Evolutionary conservation across 2,888 invertebrate species (phyloP).

Genomic region (Biston stratarius): DNA sequence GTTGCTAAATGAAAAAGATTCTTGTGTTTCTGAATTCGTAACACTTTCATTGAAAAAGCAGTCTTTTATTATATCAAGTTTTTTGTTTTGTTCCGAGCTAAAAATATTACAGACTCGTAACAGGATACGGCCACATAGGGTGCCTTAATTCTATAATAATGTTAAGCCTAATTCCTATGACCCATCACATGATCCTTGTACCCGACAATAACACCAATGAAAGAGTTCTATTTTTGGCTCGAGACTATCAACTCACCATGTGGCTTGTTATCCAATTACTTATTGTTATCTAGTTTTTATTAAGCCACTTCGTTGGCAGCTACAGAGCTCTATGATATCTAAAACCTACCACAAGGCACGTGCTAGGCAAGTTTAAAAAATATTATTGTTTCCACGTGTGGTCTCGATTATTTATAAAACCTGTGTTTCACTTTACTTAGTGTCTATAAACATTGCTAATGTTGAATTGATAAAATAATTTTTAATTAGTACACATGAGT

Average conservation of each 20-base stretch:
- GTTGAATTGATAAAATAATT: not conserved
- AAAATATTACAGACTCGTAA: not conserved
- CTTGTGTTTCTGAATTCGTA: too few relatives aligned
- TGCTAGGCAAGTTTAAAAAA: not conserved
- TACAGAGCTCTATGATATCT: slow-evolving; percentile 23
- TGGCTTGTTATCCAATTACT: slow-evolving; percentile 40
- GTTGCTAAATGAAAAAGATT: too few relatives aligned
- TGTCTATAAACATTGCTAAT: not conserved
- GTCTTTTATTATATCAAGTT: too few relatives aligned
- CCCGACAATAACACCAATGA: slow-evolving; percentile 37
- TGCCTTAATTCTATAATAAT: slow-evolving; percentile 8
- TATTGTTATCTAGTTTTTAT: slow-evolving; percentile 38
- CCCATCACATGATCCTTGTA: slow-evolving; percentile 28
- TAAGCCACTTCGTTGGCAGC: slow-evolving; percentile 28
- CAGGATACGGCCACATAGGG: slow-evolving; percentile 10
- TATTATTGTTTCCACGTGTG: slow-evolving; percentile 4
- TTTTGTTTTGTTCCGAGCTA: not conserved
- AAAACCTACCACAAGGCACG: not conserved
- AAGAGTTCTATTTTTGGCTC: slow-evolving; percentile 57
- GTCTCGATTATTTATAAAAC: not conserved
- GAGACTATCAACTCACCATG: slow-evolving; percentile 36
- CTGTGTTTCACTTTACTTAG: not conserved
- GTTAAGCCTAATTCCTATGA: slow-evolving; percentile 31
- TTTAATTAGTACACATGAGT: not conserved
- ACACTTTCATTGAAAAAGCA: too few relatives aligned